Evolutionary conservation across 64 coral and sea anemone species (phyloP).

Genomic region (Stichodactyla mertensii): DNA sequence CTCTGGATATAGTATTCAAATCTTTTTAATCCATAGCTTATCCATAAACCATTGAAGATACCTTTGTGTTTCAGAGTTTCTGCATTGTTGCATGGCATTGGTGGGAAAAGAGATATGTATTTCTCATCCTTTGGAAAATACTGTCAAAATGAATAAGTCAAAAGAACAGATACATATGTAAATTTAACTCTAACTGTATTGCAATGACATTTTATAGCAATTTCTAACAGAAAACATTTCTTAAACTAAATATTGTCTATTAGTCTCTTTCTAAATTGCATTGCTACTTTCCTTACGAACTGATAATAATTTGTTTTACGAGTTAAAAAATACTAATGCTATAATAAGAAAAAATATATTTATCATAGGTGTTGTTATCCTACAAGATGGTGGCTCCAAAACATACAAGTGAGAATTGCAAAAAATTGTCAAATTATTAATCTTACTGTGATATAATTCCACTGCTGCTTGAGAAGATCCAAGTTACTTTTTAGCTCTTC

Average conservation of each 20-base stretch:
- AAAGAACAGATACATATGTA: not conserved
- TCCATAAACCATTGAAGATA: not conserved
- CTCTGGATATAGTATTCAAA: no score
- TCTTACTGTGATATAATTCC: conserved; percentile 86
- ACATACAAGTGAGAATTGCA: no score
- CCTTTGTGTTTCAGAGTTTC: conserved; percentile 62
- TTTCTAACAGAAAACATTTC: no score
- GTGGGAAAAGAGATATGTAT: conserved; percentile 80
- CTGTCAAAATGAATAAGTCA: conserved; percentile 24
- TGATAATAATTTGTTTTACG: no score
- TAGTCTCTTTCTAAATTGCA: no score
- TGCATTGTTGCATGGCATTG: conserved; percentile 51
- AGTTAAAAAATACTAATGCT: no score
- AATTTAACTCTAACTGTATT: not conserved
- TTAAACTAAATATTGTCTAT: no score
- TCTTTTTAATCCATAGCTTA: no score
- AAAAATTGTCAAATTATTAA: not conserved
- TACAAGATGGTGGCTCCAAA: no score
- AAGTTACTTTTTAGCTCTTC: conserved; percentile 10
- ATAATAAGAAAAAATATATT: no score
- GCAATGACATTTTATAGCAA: not conserved
- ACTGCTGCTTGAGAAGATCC: conserved; percentile 60
- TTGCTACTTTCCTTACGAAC: no score
- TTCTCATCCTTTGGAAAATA: conserved; percentile 80
- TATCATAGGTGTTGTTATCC: no score